phyloP scores from a whole-genome alignment of 2,113 vertebrate species.

The Melanostigma gelatinosum region DNA sequence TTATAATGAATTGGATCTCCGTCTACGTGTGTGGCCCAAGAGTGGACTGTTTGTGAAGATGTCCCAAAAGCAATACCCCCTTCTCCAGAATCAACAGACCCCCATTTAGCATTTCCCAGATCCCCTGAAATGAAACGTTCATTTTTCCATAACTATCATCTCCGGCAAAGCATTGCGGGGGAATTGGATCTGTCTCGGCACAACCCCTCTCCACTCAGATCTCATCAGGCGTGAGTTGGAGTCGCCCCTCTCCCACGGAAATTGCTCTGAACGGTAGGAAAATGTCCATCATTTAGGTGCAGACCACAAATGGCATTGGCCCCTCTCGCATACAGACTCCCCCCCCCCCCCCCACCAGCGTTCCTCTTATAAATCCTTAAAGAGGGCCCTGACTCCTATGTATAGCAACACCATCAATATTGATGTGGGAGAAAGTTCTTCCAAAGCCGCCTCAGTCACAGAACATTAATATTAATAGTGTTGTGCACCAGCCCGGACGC shows the following conservation, averaged over 20 bases:
- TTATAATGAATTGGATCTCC: conserved; percentile 69
- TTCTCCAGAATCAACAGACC: conserved; percentile 74
- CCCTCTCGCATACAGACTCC: conserved; percentile 42
- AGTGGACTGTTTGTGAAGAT: conserved; percentile 66
- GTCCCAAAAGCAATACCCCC: conserved; percentile 75
- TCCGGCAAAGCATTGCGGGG: conserved; percentile 65
- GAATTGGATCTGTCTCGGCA: conserved; percentile 74
- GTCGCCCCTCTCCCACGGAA: conserved; percentile 64
- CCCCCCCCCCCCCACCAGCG: conserved; percentile 23
- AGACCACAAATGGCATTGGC: conserved; percentile 62
- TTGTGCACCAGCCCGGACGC: conserved; percentile 72
- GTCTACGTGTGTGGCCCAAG: conserved; percentile 62
- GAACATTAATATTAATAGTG: conserved; percentile 85
- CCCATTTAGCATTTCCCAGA: conserved; percentile 73
- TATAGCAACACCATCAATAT: conserved; percentile 85
- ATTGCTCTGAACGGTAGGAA: conserved; percentile 70
- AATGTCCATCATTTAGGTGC: conserved; percentile 69
- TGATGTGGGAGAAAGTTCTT: conserved; percentile 83
- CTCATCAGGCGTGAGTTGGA: conserved; percentile 69
- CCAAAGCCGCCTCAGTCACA: conserved; percentile 79
- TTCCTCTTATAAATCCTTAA: conserved; percentile 83
- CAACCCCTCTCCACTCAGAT: conserved; percentile 59
- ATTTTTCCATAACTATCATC: conserved; percentile 68
- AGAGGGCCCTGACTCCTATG: conserved; percentile 75
- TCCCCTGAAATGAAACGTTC: conserved; percentile 75